Evolutionary conservation across 2,888 invertebrate species (phyloP).

Genomic region (Bhutanitis thaidina): DNA sequence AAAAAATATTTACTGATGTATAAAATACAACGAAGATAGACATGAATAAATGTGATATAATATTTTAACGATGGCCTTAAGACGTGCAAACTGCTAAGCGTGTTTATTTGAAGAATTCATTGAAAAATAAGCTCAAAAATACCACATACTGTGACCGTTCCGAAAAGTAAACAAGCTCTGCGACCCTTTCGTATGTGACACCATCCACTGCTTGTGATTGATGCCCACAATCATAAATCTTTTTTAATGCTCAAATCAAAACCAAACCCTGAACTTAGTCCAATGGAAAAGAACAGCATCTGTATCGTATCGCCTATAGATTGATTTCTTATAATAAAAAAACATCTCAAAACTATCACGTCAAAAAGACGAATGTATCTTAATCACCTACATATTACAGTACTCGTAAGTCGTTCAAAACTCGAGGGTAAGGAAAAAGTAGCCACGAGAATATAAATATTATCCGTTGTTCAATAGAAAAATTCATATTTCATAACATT

Average conservation of each 20-base stretch:
- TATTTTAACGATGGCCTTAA: too few relatives aligned
- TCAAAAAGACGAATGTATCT: too few relatives aligned
- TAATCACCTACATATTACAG: too few relatives aligned
- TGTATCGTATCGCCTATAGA: too few relatives aligned
- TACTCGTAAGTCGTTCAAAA: too few relatives aligned
- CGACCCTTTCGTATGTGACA: conserved; percentile 41
- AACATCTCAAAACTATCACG: too few relatives aligned
- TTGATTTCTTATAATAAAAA: too few relatives aligned
- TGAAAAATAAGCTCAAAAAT: neutral
- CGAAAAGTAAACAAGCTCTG: conserved; percentile 35
- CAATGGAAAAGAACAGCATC: too few relatives aligned
- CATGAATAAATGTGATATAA: too few relatives aligned
- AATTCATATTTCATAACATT: conserved; percentile 67
- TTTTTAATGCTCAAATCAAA: neutral
- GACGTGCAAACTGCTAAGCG: neutral
- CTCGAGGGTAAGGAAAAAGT: too few relatives aligned
- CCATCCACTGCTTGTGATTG: conserved; percentile 40
- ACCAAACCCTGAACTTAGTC: neutral
- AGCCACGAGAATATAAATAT: conserved; percentile 71
- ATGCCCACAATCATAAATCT: conserved; percentile 37
- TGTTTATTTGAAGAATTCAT: neutral
- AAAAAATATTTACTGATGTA: too few relatives aligned
- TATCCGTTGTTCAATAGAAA: conserved; percentile 51
- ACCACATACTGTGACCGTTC: neutral
- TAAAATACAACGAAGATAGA: too few relatives aligned